Base-by-base conservation (phyloP, 2,113 vertebrate species). In the Peromyscus leucopus region DNA sequence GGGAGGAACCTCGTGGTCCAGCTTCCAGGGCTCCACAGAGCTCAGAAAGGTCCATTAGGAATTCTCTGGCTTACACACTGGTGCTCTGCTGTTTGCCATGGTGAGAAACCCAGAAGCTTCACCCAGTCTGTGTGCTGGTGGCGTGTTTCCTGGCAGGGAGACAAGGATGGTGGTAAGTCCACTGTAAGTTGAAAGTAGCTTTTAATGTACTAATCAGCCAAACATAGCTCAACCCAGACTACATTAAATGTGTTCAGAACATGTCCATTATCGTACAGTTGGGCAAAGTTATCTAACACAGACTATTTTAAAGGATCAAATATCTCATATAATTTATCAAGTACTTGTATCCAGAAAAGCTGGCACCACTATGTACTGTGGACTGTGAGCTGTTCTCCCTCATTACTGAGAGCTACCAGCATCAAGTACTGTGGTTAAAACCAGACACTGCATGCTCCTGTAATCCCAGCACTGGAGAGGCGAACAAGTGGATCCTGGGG, bases 51-150 rank as follows among this genome's bases (percentile, higher is more conserved):
- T 79, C 84, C 82, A 72, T 93, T 26, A 0, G 2, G 59, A 31
- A 63, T 84, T 95, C 79, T 17, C 55, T 13, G 96, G 91, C 89
- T 87, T 19, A 48, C 67, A 74, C 59, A 90, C 96, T 97, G 98
- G 97, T 88, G 91, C 97, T 97, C 96, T 97, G 95, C 97, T 98
- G 65, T 76, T 97, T 98, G 69, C 69, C 1, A 0, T 0, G 0
- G 19, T 0, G 28, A 96, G 84, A 0, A 57, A 0, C 93, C 89
- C 0, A 24, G 82, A 74, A 16, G 48, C 33, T 69, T 51, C 1
- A 0, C 46, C 33, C 78, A 67, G 65, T 0, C 72, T 65, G 55
- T 63, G 82, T n/a, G 57, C 59, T 85, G 39, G 83, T 85, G 55
- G 39, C 39, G 6, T 85, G 39, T 85, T 19, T 65, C 83, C 46